Base-by-base conservation (phyloP, 2,888 invertebrate genomes). In the Ceramica pisi region DNA sequence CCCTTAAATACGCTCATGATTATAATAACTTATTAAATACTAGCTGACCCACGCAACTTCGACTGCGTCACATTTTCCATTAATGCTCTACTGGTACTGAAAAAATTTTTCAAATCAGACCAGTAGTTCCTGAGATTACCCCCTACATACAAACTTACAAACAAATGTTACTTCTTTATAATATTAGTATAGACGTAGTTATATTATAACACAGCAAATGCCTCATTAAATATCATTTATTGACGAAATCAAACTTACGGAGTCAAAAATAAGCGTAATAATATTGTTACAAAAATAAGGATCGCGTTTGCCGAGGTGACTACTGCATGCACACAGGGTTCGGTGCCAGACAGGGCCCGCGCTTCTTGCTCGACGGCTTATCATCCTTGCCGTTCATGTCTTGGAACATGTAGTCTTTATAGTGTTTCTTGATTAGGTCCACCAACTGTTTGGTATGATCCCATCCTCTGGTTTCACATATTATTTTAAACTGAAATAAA, bases 391-490 rank as follows among this genome's bases (percentile, higher is more conserved):
- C 92, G 35, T 83, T 79, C 85, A 92, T 86, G 48, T 94, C 94
- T 75, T 88, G 92, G 91, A 95, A 95, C 86, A 85, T 88, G 81
- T 91, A 95, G 7, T 97, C 97, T 81, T 97, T 97, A 91, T 98
- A 98, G 90, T 98, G 85, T 80, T 93, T 94, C 88, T 95, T 95
- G 35, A 95, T 86, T 84, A 84, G 78, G 55, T 94, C 94, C 57
- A 93, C 84, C 66, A 96, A 67, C 55, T 92, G 96, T 87, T 93
- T 94, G 1, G 97, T 97, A 90, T 99, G 99, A 1, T 97, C 97
- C 95, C 97, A 97, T 88, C 98, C 98, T 87, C 98, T 96, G 0
- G 99, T 99, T 94, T 99, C 99, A 82, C 97, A 98, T 26, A 99
- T 97, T 12, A 98, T 97, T 94, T 98, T 98, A 4, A 98, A 97